Base-by-base conservation (phyloP, 2,888 invertebrate genomes). In the Orchesella flavescens region DNA sequence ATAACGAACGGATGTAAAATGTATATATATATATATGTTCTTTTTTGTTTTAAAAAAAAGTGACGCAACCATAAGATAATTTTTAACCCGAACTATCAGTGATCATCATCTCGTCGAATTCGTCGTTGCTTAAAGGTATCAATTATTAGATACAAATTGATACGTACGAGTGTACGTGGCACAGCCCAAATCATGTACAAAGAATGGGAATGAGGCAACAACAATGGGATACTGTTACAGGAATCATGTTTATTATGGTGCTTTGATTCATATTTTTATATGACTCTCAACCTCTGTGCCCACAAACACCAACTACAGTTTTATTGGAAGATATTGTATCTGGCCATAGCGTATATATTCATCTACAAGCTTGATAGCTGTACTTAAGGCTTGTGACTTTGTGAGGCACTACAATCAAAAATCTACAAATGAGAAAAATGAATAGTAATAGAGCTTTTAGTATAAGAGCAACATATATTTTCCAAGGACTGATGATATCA, bases 111-210 rank as follows among this genome's bases (percentile, higher is more conserved):
- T 15, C 63, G 2, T 34, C 34, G 7, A 34, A 34, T 34, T 34
- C 34, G 34, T 34, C 34, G 34, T 34, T 34, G 34, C 3, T 34
- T 34, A 34, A n/a, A n/a, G 34, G 7, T 66, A 43, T 34, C 46
- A 76, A 76, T 76, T 76, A 55, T 53, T 43, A 76, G 66, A 76
- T 76, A 23, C 43, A 34, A 55, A 66, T 66, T 44, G 55, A 13
- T 66, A 76, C 57, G 76, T 68, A 75, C 24, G 46, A 71, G 57
- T 44, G 55, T 63, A 13, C 57, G 44, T 66, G 76, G 43, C 76
- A 76, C 76, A 76, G 44, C 76, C 76, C 76, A 76, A 76, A 76
- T 43, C 66, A 34, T 66, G 75, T 73, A 19, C 23, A 21, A 55
- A 17, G 43, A 17, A 53, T 69, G 19, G 23, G 69, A 69, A 53